A percentile compares a stretch with the other conserved stretches of the same genome.
phyloP scores from a whole-genome alignment of 2,113 vertebrate species.

The Zapornia atra region DNA sequence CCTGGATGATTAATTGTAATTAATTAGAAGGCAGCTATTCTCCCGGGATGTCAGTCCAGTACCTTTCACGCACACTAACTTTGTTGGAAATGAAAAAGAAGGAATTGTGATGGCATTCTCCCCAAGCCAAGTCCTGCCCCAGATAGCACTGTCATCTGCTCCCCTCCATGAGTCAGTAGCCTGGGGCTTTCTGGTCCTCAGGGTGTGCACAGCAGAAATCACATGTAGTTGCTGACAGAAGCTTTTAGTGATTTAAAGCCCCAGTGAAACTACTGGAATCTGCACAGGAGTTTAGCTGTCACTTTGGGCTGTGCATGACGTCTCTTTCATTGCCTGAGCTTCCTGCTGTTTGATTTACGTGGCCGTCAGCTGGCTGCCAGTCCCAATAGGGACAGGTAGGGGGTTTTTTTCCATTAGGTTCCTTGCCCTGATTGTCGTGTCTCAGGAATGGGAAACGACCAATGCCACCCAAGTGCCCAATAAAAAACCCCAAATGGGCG shows the following conservation, averaged over 20 bases:
- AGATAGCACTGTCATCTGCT: conserved; percentile 62
- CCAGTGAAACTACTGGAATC: conserved; percentile 41
- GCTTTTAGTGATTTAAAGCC: conserved; percentile 47
- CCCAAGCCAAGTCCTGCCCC: conserved; percentile 55
- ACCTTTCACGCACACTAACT: background rate
- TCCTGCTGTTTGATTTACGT: background rate
- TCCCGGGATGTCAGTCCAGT: conserved; percentile 34
- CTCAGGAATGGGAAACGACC: background rate
- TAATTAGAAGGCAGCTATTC: conserved; percentile 48
- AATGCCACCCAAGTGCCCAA: background rate
- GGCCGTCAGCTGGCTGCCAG: background rate
- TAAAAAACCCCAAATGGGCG: background rate
- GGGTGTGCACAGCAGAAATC: conserved; percentile 19
- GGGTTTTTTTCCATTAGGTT: background rate
- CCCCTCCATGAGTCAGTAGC: conserved; percentile 56
- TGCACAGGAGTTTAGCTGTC: conserved; percentile 38
- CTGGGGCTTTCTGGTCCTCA: conserved; percentile 20
- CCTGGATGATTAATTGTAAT: conserved; percentile 62
- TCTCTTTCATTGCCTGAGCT: conserved; percentile 20
- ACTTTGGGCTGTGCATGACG: background rate
- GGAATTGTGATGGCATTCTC: conserved; percentile 28
- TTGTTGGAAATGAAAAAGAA: conserved; percentile 33
- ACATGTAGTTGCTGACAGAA: conserved; percentile 57
- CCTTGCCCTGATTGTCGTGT: background rate
- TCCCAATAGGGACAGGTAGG: background rate